Evolutionary conservation across 2,888 invertebrate genomes (phyloP).

Genomic region (Acrobasis suavella): DNA sequence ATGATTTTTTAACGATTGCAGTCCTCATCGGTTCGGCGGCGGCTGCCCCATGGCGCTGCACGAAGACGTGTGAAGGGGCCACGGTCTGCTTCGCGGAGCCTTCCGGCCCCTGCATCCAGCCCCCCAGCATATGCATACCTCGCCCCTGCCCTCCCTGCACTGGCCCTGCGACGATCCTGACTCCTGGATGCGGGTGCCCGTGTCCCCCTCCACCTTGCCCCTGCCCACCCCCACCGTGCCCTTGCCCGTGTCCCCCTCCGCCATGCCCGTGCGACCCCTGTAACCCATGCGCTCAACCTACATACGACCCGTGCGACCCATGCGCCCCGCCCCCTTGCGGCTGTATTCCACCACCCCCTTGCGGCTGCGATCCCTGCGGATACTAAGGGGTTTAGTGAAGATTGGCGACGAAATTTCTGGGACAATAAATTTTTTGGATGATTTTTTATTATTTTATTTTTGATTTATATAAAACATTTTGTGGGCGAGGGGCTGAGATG

Average conservation of each 20-base stretch:
- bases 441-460: not conserved
- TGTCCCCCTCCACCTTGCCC: constrained; percentile 32
- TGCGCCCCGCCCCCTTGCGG: constrained; percentile 27
- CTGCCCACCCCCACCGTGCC: constrained; percentile 28
- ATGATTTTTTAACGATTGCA: constrained; percentile 32
- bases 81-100: constrained; percentile 50
- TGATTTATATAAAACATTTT: not conserved
- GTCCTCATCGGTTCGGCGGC: constrained; percentile 51
- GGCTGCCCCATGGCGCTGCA: constrained; percentile 63
- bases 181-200: constrained; percentile 36
- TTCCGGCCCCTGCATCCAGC: constrained; percentile 46
- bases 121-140: constrained; percentile 47
- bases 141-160: constrained; percentile 47
- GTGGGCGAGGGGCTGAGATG: constrained; percentile 1
- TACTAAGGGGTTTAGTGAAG: not conserved
- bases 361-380: constrained; percentile 17
- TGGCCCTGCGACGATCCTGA: constrained; percentile 48
- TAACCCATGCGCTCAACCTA: constrained; percentile 2
- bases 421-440: not conserved
- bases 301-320: not conserved
- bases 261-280: constrained; percentile 15
- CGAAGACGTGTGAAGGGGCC: constrained; percentile 47
- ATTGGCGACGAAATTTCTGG: not conserved
- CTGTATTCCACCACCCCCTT: constrained; percentile 17
- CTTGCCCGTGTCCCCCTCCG: constrained; percentile 27